Evolutionary conservation across 2,113 vertebrate genomes (phyloP).

Genomic region (Elephas maximus): DNA sequence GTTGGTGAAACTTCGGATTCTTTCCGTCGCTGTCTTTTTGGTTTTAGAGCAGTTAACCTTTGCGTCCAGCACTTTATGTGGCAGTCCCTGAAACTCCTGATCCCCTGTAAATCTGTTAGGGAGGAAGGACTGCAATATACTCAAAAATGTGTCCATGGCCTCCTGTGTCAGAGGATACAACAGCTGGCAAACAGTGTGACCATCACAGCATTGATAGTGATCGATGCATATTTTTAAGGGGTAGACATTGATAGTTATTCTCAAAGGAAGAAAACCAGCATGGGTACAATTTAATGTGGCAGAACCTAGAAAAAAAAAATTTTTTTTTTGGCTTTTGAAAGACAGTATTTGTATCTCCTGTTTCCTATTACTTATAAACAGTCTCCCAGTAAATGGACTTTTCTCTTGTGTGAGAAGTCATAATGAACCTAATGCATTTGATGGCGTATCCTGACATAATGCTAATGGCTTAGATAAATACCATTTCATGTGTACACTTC

Average conservation of each 20-base stretch:
- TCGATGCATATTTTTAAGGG: not conserved
- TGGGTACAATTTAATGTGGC: not conserved
- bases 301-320: not conserved
- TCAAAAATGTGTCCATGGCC: not conserved
- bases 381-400: not conserved
- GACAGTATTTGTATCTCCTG: not conserved
- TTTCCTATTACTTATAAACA: not conserved
- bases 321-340: slow-evolving; percentile 12
- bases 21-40: slow-evolving; percentile 78
- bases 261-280: not conserved
- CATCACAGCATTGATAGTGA: not conserved
- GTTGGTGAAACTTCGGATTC: slow-evolving; percentile 80
- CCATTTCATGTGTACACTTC: not conserved
- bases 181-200: slow-evolving; percentile 21
- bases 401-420: not conserved
- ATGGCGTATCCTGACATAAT: not conserved
- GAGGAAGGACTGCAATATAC: slow-evolving; percentile 63
- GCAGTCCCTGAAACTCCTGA: slow-evolving; percentile 41
- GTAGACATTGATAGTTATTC: not conserved
- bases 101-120: slow-evolving; percentile 67
- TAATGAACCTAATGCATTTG: not conserved
- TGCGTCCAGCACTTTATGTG: slow-evolving; percentile 25
- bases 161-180: slow-evolving; percentile 7
- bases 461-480: not conserved
- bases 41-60: not conserved